Base-by-base conservation (phyloP, 1,140 invertebrate genomes). In the Heliconius congener region DNA sequence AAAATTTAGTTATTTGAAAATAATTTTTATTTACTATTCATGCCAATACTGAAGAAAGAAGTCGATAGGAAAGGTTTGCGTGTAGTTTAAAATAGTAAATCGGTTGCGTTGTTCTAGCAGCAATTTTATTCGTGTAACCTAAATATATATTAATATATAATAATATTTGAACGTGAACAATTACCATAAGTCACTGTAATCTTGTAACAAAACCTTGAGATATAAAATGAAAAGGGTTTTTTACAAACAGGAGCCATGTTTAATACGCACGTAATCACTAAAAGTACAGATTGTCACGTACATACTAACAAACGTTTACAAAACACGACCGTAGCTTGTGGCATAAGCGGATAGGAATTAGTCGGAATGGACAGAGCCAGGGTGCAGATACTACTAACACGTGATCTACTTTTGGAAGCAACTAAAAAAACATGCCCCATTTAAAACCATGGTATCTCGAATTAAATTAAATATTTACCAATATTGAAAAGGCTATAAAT, bases 401-500 rank as follows among this genome's bases (percentile, higher is more conserved):
- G 83, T 84, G 83, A 73, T 74, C 57, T 84, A 85, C 82, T 84
- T 81, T 77, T 76, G 55, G 74, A 81, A 85, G 83, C 82, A 86
- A 85, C 85, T 87, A 89, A 86, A 82, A 82, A 84, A 79, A 79
- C 83, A 86, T 87, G 84, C 84, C 82, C 82, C 83, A 84, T 79
- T 37, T 77, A 73, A 74, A 77, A 85, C 84, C 88, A 85, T 87
- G 86, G 84, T 86, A 79, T 84, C 78, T 85, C 81, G 84, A 84
- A 82, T 60, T 50, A 34, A 78, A 60, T 71, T 27, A 66, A 11
- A 50, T 52, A 77, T 37, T 27, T 37, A 73, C 23, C n/a, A 30
- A 30, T 66, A 57, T 57, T 57, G 2, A 55, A 55, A 19, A n/a
- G 5, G n/a, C 52, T 55, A 55, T n/a, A 70, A 70, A 42, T 76